Evolutionary conservation across 2,113 vertebrate genomes (phyloP), one percentile per base, ranked within the genome.

Genomic region (Gambusia holbrooki): DNA sequence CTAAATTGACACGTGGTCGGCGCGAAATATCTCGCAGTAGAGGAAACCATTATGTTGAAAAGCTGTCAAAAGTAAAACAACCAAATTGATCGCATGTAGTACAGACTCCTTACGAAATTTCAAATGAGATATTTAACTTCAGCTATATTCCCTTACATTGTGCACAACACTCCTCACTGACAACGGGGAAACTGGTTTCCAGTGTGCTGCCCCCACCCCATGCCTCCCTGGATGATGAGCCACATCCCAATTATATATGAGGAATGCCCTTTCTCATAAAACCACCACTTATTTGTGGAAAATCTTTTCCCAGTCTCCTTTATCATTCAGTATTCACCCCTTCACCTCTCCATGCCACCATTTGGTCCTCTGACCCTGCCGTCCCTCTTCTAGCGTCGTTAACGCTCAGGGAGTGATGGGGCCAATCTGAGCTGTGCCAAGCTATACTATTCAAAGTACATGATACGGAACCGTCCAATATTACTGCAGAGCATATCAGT

Each of bases 381-480:
- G 35, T 30, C 30, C 30, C 77, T 62, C 88, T 86, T 79, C 73
- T 64, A 79, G 66, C 78, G 66, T 13, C 67, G 80, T 83, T 80
- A 84, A 80, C 78, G 85, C 84, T 13, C 78, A 88, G 89, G 88
- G 90, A 92, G 87, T 90, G 92, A 90, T 83, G 83, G 75, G 51
- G 81, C 77, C 71, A 54, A 25, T 73, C 69, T 35, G 45, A 60
- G 66, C 62, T 0, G 54, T 87, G 91, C 93, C 93, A 94, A 94
- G 84, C 68, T 81, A 93, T 85, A 94, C 92, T 94, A 89, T 88
- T 87, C 77, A 86, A 91, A 92, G 82, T 92, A 89, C 89, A 91
- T 90, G 92, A 93, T 92, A 91, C 92, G 90, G 92, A 93, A 93
- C 93, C 88, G 76, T 88, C 87, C 89, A 90, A 85, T 87, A 91